Evolutionary conservation across 2,888 invertebrate species (phyloP).

Genomic region (Arge pagana): DNA sequence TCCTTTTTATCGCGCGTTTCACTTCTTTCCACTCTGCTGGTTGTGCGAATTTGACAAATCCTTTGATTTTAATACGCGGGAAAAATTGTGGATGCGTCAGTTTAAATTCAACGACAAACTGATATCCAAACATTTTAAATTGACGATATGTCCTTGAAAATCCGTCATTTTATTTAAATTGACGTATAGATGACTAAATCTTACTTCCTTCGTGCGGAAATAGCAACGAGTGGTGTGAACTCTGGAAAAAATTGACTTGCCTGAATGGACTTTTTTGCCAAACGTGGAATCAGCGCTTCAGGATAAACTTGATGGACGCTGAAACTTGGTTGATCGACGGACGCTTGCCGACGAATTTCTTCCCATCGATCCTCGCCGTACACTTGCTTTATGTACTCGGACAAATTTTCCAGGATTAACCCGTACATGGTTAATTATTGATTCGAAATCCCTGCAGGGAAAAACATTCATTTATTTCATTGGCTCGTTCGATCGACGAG

Average conservation of each 20-base stretch:
- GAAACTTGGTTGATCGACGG: constrained; percentile 86
- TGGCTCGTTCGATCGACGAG: too few relatives aligned
- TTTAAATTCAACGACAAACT: too few relatives aligned
- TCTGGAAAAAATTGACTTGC: too few relatives aligned
- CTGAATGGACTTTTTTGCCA: constrained; percentile 86
- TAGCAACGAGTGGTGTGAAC: too few relatives aligned
- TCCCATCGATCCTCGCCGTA: constrained; percentile 96
- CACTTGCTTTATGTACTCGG: constrained; percentile 88
- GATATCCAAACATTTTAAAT: background rate
- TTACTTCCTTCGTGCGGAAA: background rate
- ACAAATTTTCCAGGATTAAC: constrained; percentile 89
- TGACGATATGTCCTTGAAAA: background rate
- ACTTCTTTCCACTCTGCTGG: too few relatives aligned
- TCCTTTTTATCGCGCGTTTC: too few relatives aligned
- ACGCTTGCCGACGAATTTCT: constrained; percentile 81
- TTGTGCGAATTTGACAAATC: too few relatives aligned
- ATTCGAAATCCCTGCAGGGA: constrained; percentile 27
- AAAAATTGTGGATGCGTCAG: too few relatives aligned
- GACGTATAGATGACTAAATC: too few relatives aligned
- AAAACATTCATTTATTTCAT: background rate
- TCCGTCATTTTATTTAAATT: constrained; percentile 24
- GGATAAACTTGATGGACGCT: constrained; percentile 93
- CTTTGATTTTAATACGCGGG: too few relatives aligned
- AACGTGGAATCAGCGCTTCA: constrained; percentile 81
- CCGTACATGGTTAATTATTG: constrained; percentile 80